Conservation (phyloP, 2,888 invertebrate species). For the Drosophila sordidula region DNA sequence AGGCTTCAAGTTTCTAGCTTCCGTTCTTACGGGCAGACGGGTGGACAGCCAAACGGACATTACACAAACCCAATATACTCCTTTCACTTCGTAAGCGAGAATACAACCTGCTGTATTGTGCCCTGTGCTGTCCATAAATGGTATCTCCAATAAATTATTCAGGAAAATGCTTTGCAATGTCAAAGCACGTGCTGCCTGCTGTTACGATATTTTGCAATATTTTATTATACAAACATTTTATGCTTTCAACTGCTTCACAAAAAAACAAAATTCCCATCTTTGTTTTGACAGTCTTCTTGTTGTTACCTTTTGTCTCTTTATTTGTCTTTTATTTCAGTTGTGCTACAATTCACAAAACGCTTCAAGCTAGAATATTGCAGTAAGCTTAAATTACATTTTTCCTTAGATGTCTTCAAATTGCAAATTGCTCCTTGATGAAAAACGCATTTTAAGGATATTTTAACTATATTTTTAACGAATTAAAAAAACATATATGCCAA, state of each 20-base stretch:
- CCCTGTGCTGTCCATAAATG: not conserved
- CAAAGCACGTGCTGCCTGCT: not conserved
- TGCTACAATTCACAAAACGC: not conserved
- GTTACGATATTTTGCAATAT: conserved; percentile 1
- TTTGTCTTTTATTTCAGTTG: not conserved
- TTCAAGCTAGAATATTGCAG: not conserved
- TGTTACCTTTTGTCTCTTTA: not conserved
- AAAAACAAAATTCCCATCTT: not conserved
- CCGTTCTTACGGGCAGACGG: too few species aligned
- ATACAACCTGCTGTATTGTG: not conserved
- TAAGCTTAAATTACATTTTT: not conserved
- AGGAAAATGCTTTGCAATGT: not conserved
- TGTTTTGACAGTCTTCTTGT: not conserved
- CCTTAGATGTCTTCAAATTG: not conserved
- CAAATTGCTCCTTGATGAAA: not conserved
- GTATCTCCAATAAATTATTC: conserved; percentile 7
- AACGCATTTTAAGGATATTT: too few species aligned
- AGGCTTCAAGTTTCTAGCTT: too few species aligned
- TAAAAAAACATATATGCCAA: not conserved
- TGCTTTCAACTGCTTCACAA: not conserved
- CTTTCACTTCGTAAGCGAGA: too few species aligned
- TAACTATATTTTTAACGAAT: not conserved
- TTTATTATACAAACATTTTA: not conserved
- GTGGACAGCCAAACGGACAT: too few species aligned
- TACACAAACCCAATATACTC: too few species aligned